A percentile compares a stretch with the other conserved stretches of the same genome.
Evolutionary conservation across 2,797 vertebrate genomes (phyloP).

Genomic region (Florisuga fusca): DNA sequence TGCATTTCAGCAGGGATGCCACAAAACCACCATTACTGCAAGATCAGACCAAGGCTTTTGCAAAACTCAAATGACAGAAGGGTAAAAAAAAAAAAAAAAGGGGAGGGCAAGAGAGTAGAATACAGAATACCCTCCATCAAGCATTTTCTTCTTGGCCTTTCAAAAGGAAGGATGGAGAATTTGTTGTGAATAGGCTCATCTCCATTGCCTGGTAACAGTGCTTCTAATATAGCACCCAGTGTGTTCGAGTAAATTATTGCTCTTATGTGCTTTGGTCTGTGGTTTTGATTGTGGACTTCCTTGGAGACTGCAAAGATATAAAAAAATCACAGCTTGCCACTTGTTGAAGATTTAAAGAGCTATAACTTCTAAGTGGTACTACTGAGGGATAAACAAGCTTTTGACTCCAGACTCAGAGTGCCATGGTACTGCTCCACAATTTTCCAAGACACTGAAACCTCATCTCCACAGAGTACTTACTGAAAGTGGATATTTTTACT

Average conservation of each 20-base stretch:
- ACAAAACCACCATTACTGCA: background rate
- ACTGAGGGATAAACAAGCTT: background rate
- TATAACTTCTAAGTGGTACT: background rate
- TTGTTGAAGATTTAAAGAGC: background rate
- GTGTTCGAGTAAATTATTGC: background rate
- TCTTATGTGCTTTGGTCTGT: background rate
- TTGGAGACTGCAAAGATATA: background rate
- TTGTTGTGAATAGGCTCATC: background rate
- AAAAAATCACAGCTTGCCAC: background rate
- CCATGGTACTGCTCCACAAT: rapidly evolving
- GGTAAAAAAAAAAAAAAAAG: background rate
- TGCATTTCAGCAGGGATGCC: background rate
- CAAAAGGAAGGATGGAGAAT: background rate
- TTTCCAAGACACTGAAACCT: background rate
- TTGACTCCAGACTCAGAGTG: background rate
- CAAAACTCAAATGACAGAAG: background rate
- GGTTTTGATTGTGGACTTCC: slow-evolving; percentile 1
- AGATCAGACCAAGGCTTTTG: background rate
- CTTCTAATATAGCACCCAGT: background rate
- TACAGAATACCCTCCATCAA: background rate
- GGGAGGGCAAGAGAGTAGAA: background rate
- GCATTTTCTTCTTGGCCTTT: background rate
- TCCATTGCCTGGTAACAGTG: background rate
- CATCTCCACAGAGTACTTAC: background rate
- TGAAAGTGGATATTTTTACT: background rate